These are phyloP conservation scores for Heterochromis multidens DNA, from an alignment of 2,113 vertebrate species.

Conservation along the genomic window DNA sequence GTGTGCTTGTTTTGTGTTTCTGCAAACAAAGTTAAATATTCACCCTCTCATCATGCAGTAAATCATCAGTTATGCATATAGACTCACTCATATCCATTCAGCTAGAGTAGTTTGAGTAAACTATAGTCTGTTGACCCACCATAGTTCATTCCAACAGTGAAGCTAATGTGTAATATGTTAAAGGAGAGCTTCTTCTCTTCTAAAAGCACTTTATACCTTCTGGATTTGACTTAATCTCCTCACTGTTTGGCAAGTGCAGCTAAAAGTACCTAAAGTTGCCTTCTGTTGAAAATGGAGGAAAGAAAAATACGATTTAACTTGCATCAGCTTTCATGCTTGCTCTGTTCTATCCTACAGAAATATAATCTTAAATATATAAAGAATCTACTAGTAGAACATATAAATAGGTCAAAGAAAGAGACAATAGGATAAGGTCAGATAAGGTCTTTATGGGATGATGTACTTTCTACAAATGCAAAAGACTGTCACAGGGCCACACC, in stretches of 20 bases:
- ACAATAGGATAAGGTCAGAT: neutral
- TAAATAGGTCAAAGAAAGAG: neutral
- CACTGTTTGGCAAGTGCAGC: neutral
- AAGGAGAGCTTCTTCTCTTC: neutral
- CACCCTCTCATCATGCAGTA: neutral
- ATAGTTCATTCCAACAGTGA: neutral
- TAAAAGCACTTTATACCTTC: neutral
- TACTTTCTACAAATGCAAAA: neutral
- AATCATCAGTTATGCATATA: neutral
- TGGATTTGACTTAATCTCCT: neutral
- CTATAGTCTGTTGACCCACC: neutral
- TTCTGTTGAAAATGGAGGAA: neutral
- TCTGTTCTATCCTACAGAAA: neutral
- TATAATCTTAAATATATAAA: neutral
- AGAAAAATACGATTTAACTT: neutral
- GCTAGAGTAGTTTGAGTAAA: neutral
- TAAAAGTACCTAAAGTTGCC: neutral
- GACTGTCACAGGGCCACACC: slow-evolving; percentile 28
- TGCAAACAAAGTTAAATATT: slow-evolving; percentile 11
- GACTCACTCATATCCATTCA: neutral
- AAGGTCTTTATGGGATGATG: neutral
- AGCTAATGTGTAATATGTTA: neutral
- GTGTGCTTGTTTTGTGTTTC: neutral
- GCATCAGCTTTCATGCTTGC: neutral
- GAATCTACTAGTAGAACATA: neutral